Evolutionary conservation across 1,140 invertebrate genomes (phyloP).

Genomic region (Caenorhabditis latens): DNA sequence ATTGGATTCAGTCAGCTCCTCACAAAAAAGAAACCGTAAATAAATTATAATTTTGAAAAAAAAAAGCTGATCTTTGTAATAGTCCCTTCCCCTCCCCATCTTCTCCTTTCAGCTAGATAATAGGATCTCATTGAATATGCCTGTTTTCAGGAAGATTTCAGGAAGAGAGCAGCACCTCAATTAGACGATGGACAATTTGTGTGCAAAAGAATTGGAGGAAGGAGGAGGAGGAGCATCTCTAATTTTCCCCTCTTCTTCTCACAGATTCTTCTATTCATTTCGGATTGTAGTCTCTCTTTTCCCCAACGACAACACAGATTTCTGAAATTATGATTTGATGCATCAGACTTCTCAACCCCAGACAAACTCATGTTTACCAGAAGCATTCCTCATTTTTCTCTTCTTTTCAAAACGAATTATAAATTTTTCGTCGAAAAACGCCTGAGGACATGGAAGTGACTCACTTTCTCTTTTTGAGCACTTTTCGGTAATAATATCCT

Average conservation of each 20-base stretch:
- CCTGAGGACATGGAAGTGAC: constrained; percentile 9
- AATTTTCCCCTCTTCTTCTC: neutral
- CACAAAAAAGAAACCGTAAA: neutral
- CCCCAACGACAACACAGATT: too few relatives aligned
- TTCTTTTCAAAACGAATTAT: too few relatives aligned
- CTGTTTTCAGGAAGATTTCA: neutral
- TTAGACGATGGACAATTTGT: constrained; percentile 29
- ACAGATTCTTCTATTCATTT: neutral
- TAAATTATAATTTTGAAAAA: constrained; percentile 16
- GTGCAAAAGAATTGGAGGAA: neutral
- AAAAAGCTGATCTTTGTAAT: neutral
- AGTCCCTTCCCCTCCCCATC: neutral
- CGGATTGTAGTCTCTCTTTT: neutral
- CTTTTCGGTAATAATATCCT: neutral
- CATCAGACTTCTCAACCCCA: neutral
- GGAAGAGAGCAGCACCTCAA: neutral
- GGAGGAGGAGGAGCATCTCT: neutral
- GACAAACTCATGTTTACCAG: too few relatives aligned
- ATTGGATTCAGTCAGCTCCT: neutral
- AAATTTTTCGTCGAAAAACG: constrained; percentile 1
- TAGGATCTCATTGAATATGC: neutral
- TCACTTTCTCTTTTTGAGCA: neutral
- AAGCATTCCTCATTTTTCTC: neutral
- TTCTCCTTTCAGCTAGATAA: neutral
- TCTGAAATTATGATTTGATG: too few relatives aligned